A percentile compares a stretch with the other conserved stretches of the same genome.
Evolutionary conservation across 1,140 invertebrate species (phyloP).

Genomic region (Dolichoris vasculosae): DNA sequence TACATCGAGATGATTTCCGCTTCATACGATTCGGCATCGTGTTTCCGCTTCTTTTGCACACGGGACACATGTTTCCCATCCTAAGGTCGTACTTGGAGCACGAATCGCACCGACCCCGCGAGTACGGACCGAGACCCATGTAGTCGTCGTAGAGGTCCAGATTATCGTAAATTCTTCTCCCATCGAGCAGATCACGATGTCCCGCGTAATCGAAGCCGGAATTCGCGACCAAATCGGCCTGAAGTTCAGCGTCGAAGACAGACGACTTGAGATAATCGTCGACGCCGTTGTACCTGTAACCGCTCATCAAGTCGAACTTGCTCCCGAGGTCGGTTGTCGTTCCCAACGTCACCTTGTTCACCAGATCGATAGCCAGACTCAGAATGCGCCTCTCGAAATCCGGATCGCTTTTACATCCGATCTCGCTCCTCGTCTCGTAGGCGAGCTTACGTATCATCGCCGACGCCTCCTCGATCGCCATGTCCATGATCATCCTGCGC

Average conservation of each 20-base stretch:
- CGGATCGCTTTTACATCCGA: background rate
- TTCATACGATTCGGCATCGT: background rate
- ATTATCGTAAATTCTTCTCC: background rate
- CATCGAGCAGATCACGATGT: background rate
- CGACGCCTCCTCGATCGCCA: slow-evolving; percentile 43
- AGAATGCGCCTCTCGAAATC: slow-evolving; percentile 16
- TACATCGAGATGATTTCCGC: background rate
- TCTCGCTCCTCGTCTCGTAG: background rate
- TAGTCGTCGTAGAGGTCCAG: slow-evolving; percentile 22
- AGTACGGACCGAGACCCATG: background rate
- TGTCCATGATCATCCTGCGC: slow-evolving; percentile 38
- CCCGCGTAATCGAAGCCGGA: slow-evolving; percentile 23
- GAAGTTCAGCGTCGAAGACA: background rate
- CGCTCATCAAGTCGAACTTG: background rate
- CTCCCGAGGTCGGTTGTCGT: background rate
- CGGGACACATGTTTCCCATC: background rate
- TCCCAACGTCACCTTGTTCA: slow-evolving; percentile 21
- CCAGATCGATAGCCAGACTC: slow-evolving; percentile 33
- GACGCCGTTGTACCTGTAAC: background rate
- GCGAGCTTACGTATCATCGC: slow-evolving; percentile 25
- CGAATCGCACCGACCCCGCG: slow-evolving; percentile 3
- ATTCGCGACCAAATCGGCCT: background rate
- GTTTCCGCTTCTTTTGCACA: slow-evolving; percentile 29
- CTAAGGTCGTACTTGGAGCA: slow-evolving; percentile 31
- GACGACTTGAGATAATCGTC: slow-evolving; percentile 32